phyloP scores from a whole-genome alignment of 2,888 invertebrate species.

The Latheticus oryzae region DNA sequence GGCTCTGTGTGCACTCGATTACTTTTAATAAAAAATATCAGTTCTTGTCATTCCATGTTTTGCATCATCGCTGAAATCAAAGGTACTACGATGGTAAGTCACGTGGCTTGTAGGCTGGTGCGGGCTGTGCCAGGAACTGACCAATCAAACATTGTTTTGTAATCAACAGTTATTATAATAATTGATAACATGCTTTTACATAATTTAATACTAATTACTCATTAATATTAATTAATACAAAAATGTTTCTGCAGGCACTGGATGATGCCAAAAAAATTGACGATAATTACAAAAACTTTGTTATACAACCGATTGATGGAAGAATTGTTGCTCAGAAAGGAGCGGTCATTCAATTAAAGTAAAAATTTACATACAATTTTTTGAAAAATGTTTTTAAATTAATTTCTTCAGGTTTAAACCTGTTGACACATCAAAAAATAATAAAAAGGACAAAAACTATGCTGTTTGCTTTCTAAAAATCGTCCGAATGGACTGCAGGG shows the following conservation, averaged over 20 bases:
- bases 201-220: conserved; percentile 1
- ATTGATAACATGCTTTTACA: not conserved
- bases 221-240: conserved; percentile 1
- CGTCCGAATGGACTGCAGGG: conserved; percentile 57
- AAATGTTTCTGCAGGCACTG: conserved; percentile 38
- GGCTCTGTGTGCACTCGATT: conserved; percentile 60
- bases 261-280: conserved; percentile 41
- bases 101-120: conserved; percentile 13
- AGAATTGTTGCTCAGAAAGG: conserved; percentile 48
- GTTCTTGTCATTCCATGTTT: conserved; percentile 62
- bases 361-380: conserved; percentile 23
- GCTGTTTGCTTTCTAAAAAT: conserved; percentile 65
- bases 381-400: conserved; percentile 1
- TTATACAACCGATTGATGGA: conserved; percentile 51
- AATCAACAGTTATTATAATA: not conserved
- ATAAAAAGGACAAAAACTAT: conserved; percentile 56
- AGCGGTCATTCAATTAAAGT: conserved; percentile 49
- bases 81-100: conserved; percentile 57
- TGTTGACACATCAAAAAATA: not conserved
- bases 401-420: conserved; percentile 38
- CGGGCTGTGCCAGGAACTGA: not conserved
- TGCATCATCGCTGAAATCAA: conserved; percentile 61
- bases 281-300: conserved; percentile 48
- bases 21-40: conserved; percentile 63
- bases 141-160: not conserved